Base-by-base conservation (phyloP, 2,113 vertebrate genomes). In the Zootoca vivipara region DNA sequence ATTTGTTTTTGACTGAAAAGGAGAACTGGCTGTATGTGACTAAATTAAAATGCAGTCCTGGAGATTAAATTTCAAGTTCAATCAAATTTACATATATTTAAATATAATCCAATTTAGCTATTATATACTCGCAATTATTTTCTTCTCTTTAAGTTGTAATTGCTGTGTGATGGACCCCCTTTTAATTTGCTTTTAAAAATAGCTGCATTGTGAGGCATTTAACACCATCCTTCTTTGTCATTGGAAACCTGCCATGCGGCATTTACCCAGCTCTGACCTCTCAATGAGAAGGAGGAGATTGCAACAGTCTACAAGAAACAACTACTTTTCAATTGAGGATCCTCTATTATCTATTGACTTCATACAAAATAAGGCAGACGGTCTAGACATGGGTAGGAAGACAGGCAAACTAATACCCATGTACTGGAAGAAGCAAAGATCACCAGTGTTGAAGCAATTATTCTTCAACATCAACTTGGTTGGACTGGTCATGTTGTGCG, bases 1-100 rank as follows among this genome's bases (percentile, higher is more conserved):
- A 77, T 35, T 70, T 92, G 7, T 33, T 92, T 94, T 93, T 38
- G 70, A 20, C 87, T 89, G 52, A 91, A 88, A 78, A 89, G 12
- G 74, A 82, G 40, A 86, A 85, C 89, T 38, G 52, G n/a, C 79
- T 86, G 12, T 30, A 85, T 79, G 64, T 40, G 89, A 90, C 75
- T 52, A 33, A 92, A 79, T 90, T 88, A 86, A 95, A 92, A 89
- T 72, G 42, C 22, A 92, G 35, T 78, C 69, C 13, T 13, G 85
- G 73, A 64, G 77, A 90, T 72, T 92, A 79, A 79, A 91, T 94
- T 92, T 82, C n/a, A 81, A 69, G 9, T 85, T 82, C 74, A 65
- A 40, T 91, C 78, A 91, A 92, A 92, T 92, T 91, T 83, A 85
- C 87, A 40, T 82, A 73, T 22, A 73, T 84, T 94, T 90, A 92